Evolutionary conservation across 2,113 vertebrate genomes (phyloP).

Genomic region (Cyphomyrus discorhynchus): DNA sequence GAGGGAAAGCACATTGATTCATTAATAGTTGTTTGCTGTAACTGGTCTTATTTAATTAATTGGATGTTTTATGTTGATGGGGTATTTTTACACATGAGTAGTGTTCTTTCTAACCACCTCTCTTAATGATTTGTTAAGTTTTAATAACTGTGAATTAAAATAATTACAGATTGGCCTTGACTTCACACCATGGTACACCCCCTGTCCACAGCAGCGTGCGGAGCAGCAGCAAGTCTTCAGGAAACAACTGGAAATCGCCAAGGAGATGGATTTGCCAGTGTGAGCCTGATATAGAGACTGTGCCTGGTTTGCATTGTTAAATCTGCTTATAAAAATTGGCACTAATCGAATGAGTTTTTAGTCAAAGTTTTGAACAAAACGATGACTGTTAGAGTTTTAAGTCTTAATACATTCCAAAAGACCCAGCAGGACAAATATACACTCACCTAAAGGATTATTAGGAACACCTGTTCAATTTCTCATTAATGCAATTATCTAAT

Average conservation of each 20-base stretch:
- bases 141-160: background rate
- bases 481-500: too few species aligned
- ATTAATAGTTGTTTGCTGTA: background rate
- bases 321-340: background rate
- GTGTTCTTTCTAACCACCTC: background rate
- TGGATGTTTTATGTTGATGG: too few species aligned
- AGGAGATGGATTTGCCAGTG: slow-evolving; percentile 45
- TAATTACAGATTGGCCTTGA: slow-evolving; percentile 44
- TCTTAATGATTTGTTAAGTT: background rate
- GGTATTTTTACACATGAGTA: background rate
- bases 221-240: slow-evolving; percentile 47
- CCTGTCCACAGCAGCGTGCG: slow-evolving; percentile 33
- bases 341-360: background rate
- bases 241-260: slow-evolving; percentile 45
- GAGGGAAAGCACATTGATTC: background rate
- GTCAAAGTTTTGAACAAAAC: background rate
- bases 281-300: slow-evolving; percentile 26
- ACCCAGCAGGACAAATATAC: background rate
- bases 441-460: too few species aligned
- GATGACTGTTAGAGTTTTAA: background rate
- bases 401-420: background rate
- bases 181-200: slow-evolving; percentile 45
- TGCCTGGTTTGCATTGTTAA: background rate
- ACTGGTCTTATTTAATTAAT: background rate
- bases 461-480: too few species aligned